Percentiles rank a stretch among this genome's conserved stretches.
Conservation (phyloP, 1,140 invertebrate species). For the Bicyclus anynana region DNA sequence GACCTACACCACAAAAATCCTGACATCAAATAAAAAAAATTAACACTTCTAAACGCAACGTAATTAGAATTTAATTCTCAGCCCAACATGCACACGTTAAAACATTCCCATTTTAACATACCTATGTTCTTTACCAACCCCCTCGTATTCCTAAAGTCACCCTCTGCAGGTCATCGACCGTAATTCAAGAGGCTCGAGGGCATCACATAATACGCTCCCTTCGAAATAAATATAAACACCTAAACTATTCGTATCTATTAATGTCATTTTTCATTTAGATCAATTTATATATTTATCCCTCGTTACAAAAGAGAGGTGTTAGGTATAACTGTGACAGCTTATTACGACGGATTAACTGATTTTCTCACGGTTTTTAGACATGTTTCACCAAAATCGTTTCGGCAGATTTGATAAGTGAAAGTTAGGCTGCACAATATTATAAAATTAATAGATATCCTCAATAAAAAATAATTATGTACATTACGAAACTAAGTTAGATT, state of each 20-base stretch:
- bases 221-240: conserved; percentile 33
- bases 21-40: background rate
- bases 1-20: too few relatives aligned
- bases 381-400: too few relatives aligned
- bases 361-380: too few relatives aligned
- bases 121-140: conserved; percentile 20
- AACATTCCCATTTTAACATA: conserved; percentile 16
- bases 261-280: background rate
- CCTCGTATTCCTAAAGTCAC: conserved; percentile 26
- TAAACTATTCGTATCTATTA: background rate
- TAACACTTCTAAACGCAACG: background rate
- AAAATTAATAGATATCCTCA: too few relatives aligned
- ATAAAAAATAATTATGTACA: too few relatives aligned
- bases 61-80: background rate
- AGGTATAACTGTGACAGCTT: too few relatives aligned
- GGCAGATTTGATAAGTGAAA: too few relatives aligned
- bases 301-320: too few relatives aligned
- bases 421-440: too few relatives aligned
- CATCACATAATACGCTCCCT: conserved; percentile 30
- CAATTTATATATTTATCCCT: too few relatives aligned
- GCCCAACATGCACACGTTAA: background rate
- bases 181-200: conserved; percentile 33
- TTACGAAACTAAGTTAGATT: too few relatives aligned
- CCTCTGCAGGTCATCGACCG: conserved; percentile 38
- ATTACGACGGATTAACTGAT: too few relatives aligned